Evolutionary conservation across 2,888 invertebrate species (phyloP), one percentile per base, ranked within the genome.

Genomic region (Erpobdella octoculata): DNA sequence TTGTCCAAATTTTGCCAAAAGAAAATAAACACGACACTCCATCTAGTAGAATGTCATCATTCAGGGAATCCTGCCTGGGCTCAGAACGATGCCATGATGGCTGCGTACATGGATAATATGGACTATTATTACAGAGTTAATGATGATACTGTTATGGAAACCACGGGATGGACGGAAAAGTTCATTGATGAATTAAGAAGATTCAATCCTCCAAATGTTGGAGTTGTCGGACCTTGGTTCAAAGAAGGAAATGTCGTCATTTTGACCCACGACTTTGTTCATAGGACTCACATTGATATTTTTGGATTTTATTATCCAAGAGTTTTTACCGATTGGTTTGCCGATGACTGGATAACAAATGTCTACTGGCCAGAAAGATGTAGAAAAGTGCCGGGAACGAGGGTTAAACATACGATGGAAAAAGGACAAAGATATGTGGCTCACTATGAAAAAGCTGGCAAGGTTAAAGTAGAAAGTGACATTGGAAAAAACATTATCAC

Each of bases 271-370:
- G 77, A 77, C 64, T 77, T 77, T 72, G 76, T 76, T 4, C 77
- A 77, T 35, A 64, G 77, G n/a, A 76, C 75, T 28, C 77, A 77
- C 53, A 68, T 77, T 21, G 77, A 77, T 36, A 74, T 77, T 5
- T 77, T 77, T 71, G 77, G 77, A 8, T 76, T 75, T 71, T 77
- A 77, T 66, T 77, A 77, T 62, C 77, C 77, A 0, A 59, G 77
- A 5, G 73, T 77, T 12, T 77, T 77, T 73, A 77, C 77, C 35
- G 77, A 77, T 59, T 5, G 84, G 72, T 79, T 90, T 91, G 8
- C 86, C 87, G 82, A 96, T 96, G n/a, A 85, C 83, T 8, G 87
- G 86, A 0, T 88, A 88, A 82, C 96, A 94, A 35, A 67, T 21
- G 74, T 75, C 18, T 75, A 75, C 66, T 69, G 79, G 77, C 75